Percentiles rank a stretch among this genome's conserved stretches.
phyloP scores from a whole-genome alignment of 2,113 vertebrate genomes.

The Mobula hypostoma region DNA sequence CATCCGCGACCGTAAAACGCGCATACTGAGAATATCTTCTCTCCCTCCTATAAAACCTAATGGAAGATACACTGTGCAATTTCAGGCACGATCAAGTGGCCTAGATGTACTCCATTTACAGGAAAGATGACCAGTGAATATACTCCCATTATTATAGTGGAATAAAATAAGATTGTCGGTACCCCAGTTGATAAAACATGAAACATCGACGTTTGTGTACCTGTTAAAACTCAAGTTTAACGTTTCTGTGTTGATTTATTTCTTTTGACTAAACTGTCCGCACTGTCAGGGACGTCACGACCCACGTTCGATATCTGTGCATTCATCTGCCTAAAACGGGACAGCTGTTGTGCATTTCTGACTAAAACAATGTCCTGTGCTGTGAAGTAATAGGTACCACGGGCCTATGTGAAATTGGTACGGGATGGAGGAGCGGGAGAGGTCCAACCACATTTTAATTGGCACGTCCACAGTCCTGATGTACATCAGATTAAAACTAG shows the following conservation, averaged over 20 bases:
- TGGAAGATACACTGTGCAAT: not conserved
- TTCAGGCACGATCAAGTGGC: not conserved
- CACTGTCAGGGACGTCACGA: not conserved
- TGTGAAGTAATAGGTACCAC: slow-evolving; percentile 4
- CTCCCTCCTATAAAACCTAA: too few relatives aligned
- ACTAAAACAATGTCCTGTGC: not conserved
- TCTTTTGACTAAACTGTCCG: not conserved
- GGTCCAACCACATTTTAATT: not conserved
- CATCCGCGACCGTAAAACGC: not conserved
- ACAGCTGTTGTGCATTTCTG: slow-evolving; percentile 10
- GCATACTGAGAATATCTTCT: not conserved
- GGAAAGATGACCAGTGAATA: not conserved
- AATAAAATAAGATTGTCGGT: not conserved
- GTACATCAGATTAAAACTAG: not conserved
- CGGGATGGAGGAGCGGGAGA: not conserved
- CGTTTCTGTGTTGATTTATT: not conserved
- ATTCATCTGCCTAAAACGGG: not conserved
- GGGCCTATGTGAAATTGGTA: too few relatives aligned
- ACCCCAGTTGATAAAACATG: not conserved
- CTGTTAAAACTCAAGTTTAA: not conserved
- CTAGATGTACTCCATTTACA: not conserved
- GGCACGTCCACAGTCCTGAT: not conserved
- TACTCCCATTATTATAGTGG: not conserved
- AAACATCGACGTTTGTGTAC: not conserved
- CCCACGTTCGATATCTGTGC: not conserved